Evolutionary conservation across 2,888 invertebrate genomes (phyloP), one percentile per base, ranked within the genome.

Genomic region (Melieria omissa): DNA sequence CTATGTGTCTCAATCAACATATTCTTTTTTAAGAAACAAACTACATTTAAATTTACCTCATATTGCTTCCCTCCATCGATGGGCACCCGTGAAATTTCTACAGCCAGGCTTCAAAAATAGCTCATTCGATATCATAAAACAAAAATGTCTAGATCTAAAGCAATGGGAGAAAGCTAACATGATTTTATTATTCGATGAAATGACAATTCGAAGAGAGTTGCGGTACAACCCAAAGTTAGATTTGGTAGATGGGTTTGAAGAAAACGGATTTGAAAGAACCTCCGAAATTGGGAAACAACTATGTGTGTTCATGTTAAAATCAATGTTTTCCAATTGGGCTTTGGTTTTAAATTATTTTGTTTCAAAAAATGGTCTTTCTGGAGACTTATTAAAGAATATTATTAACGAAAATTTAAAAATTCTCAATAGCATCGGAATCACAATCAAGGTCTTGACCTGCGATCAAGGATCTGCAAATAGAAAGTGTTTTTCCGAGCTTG

Each of bases 291-390:
- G 12, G 14, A 73, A 73, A 14, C 68, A 73, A 52, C 12, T 67
- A 45, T 67, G 57, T 46, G 66, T 74, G 61, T 71, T 74, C 52
- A 61, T 74, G 58, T 62, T 74, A 5, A 71, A 65, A 58, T 16
- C 61, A 6, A 60, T 73, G 60, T 71, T 74, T 70, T 70, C 72
- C 12, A 71, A 71, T 66, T 74, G 68, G 68, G 57, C 54, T 49
- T n/a, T 60, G 16, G 62, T 72, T 61, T 47, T 74, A 8, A 70
- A 74, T 57, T 69, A 74, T 58, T 74, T 62, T 61, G 45, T 65
- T 65, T 65, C 71, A 29, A 52, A 70, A 58, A 71, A 71, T 58
- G 62, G 64, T 14, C 47, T 74, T 49, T 57, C n/a, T n/a, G n/a
- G n/a, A n/a, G n/a, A 70, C 14, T 29, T 45, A n/a, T 46, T 72